phyloP scores from a whole-genome alignment of 1,140 invertebrate species.

The Meteorus sp. region DNA sequence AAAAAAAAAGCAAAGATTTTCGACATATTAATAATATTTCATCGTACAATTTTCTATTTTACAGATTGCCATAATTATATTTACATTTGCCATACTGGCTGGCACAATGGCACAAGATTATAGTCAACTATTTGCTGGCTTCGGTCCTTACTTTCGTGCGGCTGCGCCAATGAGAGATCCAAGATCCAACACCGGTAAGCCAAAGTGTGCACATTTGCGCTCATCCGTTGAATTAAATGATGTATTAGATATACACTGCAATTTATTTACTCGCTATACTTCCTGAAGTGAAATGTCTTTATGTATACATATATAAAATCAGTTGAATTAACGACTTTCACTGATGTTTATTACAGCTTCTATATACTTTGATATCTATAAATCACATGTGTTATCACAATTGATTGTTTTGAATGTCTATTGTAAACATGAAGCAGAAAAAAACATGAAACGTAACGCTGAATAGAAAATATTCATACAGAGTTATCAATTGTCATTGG shows the following conservation, averaged over 20 bases:
- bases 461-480: background rate
- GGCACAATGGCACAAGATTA: constrained; percentile 45
- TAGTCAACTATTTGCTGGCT: constrained; percentile 49
- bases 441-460: background rate
- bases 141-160: constrained; percentile 42
- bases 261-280: constrained; percentile 10
- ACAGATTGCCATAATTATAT: constrained; percentile 44
- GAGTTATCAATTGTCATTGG: background rate
- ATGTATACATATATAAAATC: constrained; percentile 7
- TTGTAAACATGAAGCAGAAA: background rate
- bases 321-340: constrained; percentile 24
- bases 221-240: constrained; percentile 20
- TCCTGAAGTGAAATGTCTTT: constrained; percentile 21
- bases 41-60: constrained; percentile 30
- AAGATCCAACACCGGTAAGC: constrained; percentile 43
- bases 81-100: constrained; percentile 39
- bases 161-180: constrained; percentile 46
- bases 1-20: background rate
- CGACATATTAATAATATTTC: background rate
- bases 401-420: background rate
- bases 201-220: background rate
- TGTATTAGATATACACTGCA: background rate
- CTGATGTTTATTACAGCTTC: constrained; percentile 8
- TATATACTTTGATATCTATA: constrained; percentile 3
- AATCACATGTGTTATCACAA: constrained; percentile 3